Base-by-base conservation (phyloP, 2,113 vertebrate genomes). In the Sylvilagus bachmani region DNA sequence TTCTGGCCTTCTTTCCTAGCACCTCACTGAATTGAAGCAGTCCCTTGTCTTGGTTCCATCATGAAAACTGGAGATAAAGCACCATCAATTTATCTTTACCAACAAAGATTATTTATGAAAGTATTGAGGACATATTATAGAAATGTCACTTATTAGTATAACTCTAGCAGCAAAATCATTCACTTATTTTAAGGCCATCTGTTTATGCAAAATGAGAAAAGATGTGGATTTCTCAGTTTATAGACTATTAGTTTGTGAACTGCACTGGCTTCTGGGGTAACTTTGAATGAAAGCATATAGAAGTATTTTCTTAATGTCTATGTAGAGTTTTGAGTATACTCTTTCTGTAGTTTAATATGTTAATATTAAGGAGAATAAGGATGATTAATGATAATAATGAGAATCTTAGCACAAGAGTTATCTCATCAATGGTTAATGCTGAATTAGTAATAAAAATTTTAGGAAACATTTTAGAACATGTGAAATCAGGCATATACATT, bases 41-140 rank as follows among this genome's bases (percentile, higher is more conserved):
- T 67, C 31, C 44, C 12, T 79, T 53, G 74, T 6, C 85, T 93
- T 21, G 67, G 27, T 83, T 70, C 10, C 21, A 14, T 86, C 3
- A 21, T 17, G 19, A 75, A 90, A 91, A 80, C 33, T 74, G 33
- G 33, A 86, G 36, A 75, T 55, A n/a, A 75, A 93, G 44, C 85
- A 19, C 16, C 55, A 92, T 79, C 21, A 6, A n/a, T 87, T 91
- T 94, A 62, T 87, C 31, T 75, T n/a, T 27, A 33, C 5, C 75
- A 89, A 69, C 25, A 83, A 94, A 81, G 29, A 83, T 75, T 81
- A 58, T 36, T 25, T 11, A 53, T 79, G 67, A 88, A 95, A 94
- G 89, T 93, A 6, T 12, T 89, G 66, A 91, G 51, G 67, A 84
- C 73, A 11, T 92, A 1, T 55, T 83, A 33, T 25, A 38, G 7